Conservation (phyloP, 2,888 invertebrate species). For the Nomada hirtipes region DNA sequence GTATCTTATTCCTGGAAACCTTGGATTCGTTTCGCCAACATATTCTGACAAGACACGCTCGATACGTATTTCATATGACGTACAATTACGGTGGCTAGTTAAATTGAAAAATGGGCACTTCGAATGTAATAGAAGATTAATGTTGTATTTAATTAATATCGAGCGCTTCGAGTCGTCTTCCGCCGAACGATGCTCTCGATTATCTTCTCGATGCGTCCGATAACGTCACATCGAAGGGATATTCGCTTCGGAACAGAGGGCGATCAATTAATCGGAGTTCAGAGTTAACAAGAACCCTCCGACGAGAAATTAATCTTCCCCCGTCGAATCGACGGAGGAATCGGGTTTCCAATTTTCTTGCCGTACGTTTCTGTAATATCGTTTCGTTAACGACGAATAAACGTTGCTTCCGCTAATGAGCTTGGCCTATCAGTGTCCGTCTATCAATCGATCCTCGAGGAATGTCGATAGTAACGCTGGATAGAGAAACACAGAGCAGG, state of each 20-base stretch:
- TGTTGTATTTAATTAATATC: too few species aligned
- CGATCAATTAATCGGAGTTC: neutral
- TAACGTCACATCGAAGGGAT: neutral
- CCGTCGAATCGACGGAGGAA: too few species aligned
- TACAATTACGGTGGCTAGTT: too few species aligned
- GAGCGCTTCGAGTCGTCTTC: neutral
- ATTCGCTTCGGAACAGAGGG: neutral
- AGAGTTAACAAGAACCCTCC: neutral
- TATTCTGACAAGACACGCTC: too few species aligned
- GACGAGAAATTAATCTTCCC: neutral
- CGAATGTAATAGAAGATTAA: too few species aligned
- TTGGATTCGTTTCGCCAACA: neutral
- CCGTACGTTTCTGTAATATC: neutral
- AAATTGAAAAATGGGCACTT: too few species aligned
- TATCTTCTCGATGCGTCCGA: neutral
- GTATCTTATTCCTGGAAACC: neutral
- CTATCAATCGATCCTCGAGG: conserved; percentile 30
- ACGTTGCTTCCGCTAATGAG: conserved; percentile 31
- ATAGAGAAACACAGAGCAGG: conserved; percentile 2
- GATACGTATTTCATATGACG: too few species aligned
- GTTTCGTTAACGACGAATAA: conserved; percentile 19
- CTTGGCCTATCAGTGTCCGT: conserved; percentile 20
- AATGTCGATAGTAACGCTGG: conserved; percentile 44
- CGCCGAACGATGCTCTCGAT: too few species aligned
- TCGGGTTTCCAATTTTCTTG: neutral